Percentiles rank a stretch among this genome's conserved stretches.
Conservation (phyloP, 23 tunicate species). For the Clavelina lepadiformis region DNA sequence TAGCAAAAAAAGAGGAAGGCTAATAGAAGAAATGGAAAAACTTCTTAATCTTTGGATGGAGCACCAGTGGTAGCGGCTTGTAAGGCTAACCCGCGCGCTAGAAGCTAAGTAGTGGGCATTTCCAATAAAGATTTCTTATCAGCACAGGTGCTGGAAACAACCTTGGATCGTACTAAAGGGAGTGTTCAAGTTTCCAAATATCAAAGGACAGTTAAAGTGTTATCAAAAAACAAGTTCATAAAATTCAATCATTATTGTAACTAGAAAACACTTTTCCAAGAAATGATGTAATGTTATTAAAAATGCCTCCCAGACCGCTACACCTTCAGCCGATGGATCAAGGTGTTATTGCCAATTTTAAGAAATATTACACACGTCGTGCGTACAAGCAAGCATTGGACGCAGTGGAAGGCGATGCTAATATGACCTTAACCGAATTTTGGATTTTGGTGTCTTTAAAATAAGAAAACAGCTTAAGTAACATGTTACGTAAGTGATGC, state of each 20-base stretch:
- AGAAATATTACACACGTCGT: slow-evolving; percentile 23
- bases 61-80: slow-evolving; percentile 14
- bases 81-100: slow-evolving; percentile 11
- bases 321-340: slow-evolving; percentile 33
- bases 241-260: no score
- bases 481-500: background rate
- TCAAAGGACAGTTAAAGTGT: no score
- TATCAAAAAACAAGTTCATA: no score
- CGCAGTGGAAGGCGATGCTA: slow-evolving; percentile 19
- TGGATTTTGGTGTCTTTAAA: slow-evolving; percentile 26
- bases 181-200: no score
- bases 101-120: slow-evolving; percentile 14
- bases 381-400: slow-evolving; percentile 14
- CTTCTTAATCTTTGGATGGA: slow-evolving; percentile 25
- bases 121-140: no score
- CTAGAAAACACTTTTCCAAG: background rate
- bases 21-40: slow-evolving; percentile 29
- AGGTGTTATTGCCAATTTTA: slow-evolving; percentile 26
- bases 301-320: slow-evolving; percentile 27
- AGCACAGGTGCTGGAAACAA: no score
- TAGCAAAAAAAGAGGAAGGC: slow-evolving; percentile 18
- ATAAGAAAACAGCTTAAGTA: slow-evolving; percentile 5
- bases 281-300: slow-evolving; percentile 19
- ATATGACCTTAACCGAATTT: slow-evolving; percentile 14
- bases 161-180: no score